A percentile compares a stretch with the other conserved stretches of the same genome.
phyloP scores from a whole-genome alignment of 2,113 vertebrate species.

The Mormyrus iriodes region DNA sequence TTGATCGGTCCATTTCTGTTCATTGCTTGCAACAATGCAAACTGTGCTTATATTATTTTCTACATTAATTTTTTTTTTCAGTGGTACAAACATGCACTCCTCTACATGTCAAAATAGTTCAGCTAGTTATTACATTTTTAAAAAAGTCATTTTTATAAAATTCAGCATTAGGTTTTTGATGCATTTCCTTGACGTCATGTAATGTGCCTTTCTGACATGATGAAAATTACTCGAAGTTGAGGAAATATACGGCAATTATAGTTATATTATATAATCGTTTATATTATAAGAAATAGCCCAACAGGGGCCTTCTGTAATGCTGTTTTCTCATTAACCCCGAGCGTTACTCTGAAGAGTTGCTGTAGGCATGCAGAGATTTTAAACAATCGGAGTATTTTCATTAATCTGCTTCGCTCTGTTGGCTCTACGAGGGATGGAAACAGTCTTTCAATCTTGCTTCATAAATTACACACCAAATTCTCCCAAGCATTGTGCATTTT shows the following conservation, averaged over 20 bases:
- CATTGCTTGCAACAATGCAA: neutral
- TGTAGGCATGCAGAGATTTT: conserved; percentile 15
- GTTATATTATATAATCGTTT: conserved; percentile 43
- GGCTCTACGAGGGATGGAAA: conserved; percentile 14
- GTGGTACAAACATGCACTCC: neutral
- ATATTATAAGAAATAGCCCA: conserved; percentile 52
- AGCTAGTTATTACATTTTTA: neutral
- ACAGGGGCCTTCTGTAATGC: conserved; percentile 21
- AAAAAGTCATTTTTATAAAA: neutral
- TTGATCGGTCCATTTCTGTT: neutral
- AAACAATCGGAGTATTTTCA: conserved; percentile 17
- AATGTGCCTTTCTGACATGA: conserved; percentile 51
- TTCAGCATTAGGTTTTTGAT: neutral
- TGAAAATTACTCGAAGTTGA: conserved; percentile 57
- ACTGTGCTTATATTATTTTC: neutral
- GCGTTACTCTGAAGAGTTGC: neutral
- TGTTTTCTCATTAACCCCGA: conserved; percentile 4
- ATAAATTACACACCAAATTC: conserved; percentile 14
- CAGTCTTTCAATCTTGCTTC: conserved; percentile 12
- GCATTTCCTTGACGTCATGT: conserved; percentile 18
- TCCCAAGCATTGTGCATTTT: conserved; percentile 19
- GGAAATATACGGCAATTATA: conserved; percentile 53
- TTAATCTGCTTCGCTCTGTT: conserved; percentile 14
- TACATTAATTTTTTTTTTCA: neutral
- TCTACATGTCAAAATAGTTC: neutral